Conservation (phyloP, 1,140 invertebrate species). For the Gerris buenoi region DNA sequence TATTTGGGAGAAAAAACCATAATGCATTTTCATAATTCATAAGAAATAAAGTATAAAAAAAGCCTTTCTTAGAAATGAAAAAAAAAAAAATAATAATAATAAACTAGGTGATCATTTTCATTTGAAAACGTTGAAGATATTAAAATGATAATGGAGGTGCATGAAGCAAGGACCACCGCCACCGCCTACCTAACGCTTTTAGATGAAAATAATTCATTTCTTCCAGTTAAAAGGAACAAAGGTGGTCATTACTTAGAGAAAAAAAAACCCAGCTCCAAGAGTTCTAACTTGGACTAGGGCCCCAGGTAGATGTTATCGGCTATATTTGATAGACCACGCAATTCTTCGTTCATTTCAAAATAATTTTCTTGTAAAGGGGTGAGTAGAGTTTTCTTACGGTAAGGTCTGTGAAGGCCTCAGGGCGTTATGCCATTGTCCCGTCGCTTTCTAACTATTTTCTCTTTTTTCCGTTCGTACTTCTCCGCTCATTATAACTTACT, state of each 20-base stretch:
- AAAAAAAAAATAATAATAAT: too few relatives aligned
- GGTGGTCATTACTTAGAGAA: not conserved
- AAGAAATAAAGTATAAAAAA: too few relatives aligned
- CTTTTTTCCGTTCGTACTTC: not conserved
- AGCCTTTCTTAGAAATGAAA: too few relatives aligned
- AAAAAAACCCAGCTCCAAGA: too few relatives aligned
- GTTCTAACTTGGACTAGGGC: not conserved
- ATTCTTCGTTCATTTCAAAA: not conserved
- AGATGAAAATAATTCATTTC: not conserved
- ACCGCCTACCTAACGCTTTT: too few relatives aligned
- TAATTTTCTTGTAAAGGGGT: not conserved
- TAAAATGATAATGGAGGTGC: not conserved
- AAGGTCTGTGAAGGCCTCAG: too few relatives aligned
- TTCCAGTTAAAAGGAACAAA: not conserved
- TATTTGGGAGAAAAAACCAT: too few relatives aligned
- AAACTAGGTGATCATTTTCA: too few relatives aligned
- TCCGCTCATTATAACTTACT: not conserved
- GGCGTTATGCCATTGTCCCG: not conserved
- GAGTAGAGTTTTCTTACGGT: not conserved
- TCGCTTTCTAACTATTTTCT: too few relatives aligned
- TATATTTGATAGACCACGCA: not conserved
- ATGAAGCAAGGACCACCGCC: not conserved
- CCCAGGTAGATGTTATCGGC: not conserved
- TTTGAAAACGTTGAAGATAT: too few relatives aligned
- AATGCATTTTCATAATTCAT: too few relatives aligned